These are phyloP conservation scores for Limanda limanda DNA, from an alignment of 2,113 vertebrate species.

Conservation along the genomic window DNA sequence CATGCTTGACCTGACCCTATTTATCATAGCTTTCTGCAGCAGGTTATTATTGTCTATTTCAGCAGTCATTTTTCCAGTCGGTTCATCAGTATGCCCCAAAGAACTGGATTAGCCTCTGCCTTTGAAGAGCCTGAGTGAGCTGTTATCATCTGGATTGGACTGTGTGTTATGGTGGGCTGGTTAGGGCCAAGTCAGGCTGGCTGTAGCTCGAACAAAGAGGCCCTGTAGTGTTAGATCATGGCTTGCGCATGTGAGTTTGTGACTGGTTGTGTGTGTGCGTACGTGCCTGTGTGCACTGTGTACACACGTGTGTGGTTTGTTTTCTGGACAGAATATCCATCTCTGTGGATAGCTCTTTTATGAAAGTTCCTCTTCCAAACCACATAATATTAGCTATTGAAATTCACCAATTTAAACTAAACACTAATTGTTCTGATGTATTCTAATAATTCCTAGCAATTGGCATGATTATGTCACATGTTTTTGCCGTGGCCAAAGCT, in stretches of 20 bases:
- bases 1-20: constrained; percentile 22
- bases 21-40: constrained; percentile 55
- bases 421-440: neutral
- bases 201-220: constrained; percentile 73
- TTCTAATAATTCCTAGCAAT: neutral
- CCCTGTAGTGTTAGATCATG: constrained; percentile 71
- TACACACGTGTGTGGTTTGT: constrained; percentile 61
- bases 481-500: neutral
- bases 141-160: constrained; percentile 60
- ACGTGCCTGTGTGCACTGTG: neutral
- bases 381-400: constrained; percentile 1
- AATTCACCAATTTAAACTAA: neutral
- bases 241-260: constrained; percentile 27
- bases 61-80: constrained; percentile 44
- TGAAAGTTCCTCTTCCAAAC: neutral
- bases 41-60: constrained; percentile 52
- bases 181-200: constrained; percentile 56
- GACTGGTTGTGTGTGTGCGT: constrained; percentile 16
- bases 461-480: constrained; percentile 2
- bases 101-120: constrained; percentile 53
- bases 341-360: neutral
- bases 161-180: constrained; percentile 58
- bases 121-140: constrained; percentile 69
- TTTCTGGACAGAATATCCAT: constrained; percentile 31
- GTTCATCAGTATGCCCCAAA: constrained; percentile 50